Conservation (phyloP, 2,888 invertebrate species). For the Spisula subtruncata region DNA sequence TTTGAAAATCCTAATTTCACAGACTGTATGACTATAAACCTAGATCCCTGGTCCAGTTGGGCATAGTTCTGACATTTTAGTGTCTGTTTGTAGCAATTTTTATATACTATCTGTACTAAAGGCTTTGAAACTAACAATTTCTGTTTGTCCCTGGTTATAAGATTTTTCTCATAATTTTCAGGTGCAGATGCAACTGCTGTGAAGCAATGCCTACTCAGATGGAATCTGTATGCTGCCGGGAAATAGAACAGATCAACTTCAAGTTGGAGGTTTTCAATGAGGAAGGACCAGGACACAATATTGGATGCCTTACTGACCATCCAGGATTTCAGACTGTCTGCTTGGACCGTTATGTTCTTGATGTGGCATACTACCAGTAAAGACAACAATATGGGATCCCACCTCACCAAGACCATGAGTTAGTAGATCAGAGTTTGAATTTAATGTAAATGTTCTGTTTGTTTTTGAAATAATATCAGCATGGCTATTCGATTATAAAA, state of each 20-base stretch:
- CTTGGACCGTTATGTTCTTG: background rate
- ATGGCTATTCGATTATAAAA: too few relatives aligned
- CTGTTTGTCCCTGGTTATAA: too few relatives aligned
- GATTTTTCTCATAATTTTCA: background rate
- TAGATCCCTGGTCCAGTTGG: too few relatives aligned
- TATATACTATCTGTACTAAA: too few relatives aligned
- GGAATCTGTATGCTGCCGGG: background rate
- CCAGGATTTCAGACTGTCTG: background rate
- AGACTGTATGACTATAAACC: too few relatives aligned
- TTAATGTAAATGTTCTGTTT: too few relatives aligned
- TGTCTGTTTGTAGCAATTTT: too few relatives aligned
- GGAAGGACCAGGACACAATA: background rate
- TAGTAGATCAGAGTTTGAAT: background rate
- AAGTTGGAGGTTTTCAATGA: background rate
- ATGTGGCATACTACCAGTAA: slow-evolving; percentile 3
- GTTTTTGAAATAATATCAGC: too few relatives aligned
- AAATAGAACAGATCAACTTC: slow-evolving; percentile 2
- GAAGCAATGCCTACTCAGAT: background rate
- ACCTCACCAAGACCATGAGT: background rate
- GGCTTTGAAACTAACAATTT: too few relatives aligned
- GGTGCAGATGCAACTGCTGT: background rate
- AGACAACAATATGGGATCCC: slow-evolving; percentile 6
- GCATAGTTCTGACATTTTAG: too few relatives aligned
- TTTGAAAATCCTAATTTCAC: too few relatives aligned
- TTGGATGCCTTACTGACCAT: slow-evolving; percentile 6